These are phyloP conservation scores for Genyomyrus donnyi DNA, from an alignment of 2,113 vertebrate genomes.

Conservation along the genomic window DNA sequence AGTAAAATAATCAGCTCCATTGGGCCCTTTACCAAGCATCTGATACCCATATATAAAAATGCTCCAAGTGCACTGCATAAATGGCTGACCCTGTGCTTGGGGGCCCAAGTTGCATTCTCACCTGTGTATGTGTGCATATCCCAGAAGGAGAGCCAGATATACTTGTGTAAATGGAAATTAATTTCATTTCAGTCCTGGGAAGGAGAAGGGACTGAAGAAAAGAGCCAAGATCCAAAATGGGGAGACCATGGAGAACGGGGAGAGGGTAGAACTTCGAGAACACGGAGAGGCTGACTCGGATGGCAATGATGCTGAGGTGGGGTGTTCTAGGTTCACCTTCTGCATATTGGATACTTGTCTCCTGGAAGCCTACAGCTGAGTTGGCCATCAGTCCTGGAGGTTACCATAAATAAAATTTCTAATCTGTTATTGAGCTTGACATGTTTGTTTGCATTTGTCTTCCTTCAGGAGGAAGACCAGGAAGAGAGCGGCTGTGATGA, in stretches of 20 bases:
- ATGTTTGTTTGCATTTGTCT: conserved; percentile 45
- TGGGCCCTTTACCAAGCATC: neutral
- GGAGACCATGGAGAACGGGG: conserved; percentile 67
- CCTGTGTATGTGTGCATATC: neutral
- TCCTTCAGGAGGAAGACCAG: conserved; percentile 74
- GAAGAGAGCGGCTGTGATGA: conserved; percentile 89
- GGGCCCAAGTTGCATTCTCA: neutral
- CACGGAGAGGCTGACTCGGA: conserved; percentile 67
- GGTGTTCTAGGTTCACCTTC: neutral
- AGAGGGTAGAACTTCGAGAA: conserved; percentile 63
- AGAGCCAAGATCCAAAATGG: conserved; percentile 70
- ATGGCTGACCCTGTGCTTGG: neutral
- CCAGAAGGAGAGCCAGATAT: neutral
- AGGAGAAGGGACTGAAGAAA: conserved; percentile 81
- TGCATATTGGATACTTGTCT: neutral
- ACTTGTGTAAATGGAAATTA: neutral
- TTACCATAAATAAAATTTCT: neutral
- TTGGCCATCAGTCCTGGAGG: neutral
- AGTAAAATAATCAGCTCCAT: neutral
- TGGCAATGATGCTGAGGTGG: conserved; percentile 74
- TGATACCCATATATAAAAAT: neutral
- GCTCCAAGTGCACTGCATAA: neutral
- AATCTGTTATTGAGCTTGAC: conserved; percentile 1
- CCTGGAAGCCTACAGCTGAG: neutral
- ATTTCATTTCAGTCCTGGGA: conserved; percentile 67